These are phyloP conservation scores for Malurus melanocephalus DNA, from an alignment of 2,113 vertebrate genomes.

Conservation along the genomic window DNA sequence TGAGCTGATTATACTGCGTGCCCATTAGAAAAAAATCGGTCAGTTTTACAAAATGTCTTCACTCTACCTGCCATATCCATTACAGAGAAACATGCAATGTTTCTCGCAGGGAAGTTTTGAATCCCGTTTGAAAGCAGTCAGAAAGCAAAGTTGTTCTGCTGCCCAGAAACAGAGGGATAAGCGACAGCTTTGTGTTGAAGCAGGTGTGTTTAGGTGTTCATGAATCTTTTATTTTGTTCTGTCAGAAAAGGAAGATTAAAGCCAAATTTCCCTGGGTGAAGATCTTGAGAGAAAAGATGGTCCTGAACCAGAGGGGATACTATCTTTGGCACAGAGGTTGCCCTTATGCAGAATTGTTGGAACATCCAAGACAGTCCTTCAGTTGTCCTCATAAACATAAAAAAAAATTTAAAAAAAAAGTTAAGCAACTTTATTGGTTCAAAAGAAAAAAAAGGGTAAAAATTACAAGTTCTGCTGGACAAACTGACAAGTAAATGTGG, in stretches of 20 bases:
- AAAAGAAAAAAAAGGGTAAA: no score
- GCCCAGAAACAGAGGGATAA: neutral
- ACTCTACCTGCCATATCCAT: neutral
- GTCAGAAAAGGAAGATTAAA: neutral
- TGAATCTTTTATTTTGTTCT: neutral
- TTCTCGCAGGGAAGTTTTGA: neutral
- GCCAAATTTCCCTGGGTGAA: neutral
- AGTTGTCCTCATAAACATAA: neutral
- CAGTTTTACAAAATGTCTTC: neutral
- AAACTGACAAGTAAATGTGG: neutral
- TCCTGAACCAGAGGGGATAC: neutral
- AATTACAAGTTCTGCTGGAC: neutral
- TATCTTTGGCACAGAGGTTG: neutral
- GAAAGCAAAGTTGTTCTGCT: neutral
- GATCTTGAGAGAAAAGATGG: neutral
- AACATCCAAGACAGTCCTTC: neutral
- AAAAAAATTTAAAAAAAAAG: no score
- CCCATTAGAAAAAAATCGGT: neutral
- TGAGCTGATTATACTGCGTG: neutral
- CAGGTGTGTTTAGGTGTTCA: neutral
- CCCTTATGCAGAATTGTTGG: neutral
- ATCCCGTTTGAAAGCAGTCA: neutral
- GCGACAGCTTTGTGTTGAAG: neutral
- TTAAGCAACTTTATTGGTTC: no score
- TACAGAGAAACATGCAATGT: neutral